Conservation (phyloP, 2,797 vertebrate species). For the Chiroxiphia lanceolata region DNA sequence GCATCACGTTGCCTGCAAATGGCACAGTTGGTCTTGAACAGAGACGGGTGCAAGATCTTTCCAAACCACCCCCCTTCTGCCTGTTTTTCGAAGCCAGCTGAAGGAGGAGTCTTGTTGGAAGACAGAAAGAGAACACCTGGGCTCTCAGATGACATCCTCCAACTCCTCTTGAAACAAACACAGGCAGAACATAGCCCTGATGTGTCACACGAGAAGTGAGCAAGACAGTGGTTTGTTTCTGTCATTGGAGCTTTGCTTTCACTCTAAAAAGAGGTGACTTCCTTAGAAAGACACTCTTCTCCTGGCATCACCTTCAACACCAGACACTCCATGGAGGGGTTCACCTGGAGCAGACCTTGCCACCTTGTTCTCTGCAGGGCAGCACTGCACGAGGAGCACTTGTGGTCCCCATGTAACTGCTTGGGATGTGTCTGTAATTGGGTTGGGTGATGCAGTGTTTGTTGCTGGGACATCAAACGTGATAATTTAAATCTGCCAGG, state of each 20-base stretch:
- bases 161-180: constrained; percentile 65
- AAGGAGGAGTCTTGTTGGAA: background rate
- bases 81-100: constrained; percentile 59
- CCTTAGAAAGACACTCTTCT: background rate
- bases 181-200: background rate
- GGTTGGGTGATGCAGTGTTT: background rate
- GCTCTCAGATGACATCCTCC: constrained; percentile 74
- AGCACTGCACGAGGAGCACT: background rate
- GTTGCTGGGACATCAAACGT: background rate
- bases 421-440: background rate
- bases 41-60: constrained; percentile 69
- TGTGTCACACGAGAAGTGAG: background rate
- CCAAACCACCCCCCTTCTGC: constrained; percentile 30
- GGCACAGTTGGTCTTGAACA: constrained; percentile 73
- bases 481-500: background rate
- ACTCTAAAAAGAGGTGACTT: background rate
- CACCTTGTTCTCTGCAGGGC: background rate
- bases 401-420: background rate
- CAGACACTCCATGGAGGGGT: background rate
- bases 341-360: background rate
- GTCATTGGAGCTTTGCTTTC: background rate
- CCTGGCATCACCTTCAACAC: background rate
- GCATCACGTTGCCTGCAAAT: constrained; percentile 65
- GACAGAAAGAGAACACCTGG: constrained; percentile 60
- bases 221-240: background rate